Conservation (phyloP, 1,140 invertebrate species). For the Caerostris extrusa region DNA sequence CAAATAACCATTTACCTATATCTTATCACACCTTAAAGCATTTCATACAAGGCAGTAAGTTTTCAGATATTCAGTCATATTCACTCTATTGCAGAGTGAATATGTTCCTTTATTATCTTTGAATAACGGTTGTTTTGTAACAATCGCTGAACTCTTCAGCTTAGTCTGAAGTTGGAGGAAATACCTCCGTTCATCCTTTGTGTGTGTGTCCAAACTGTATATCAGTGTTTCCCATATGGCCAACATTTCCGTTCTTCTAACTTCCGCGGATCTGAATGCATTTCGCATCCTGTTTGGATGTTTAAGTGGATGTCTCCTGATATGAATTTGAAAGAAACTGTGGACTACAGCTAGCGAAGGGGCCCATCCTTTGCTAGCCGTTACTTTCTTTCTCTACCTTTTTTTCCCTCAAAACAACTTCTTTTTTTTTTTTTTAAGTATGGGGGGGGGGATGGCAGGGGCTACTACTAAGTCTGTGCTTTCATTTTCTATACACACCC, state of each 20-base stretch:
- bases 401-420: neutral
- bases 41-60: too few relatives aligned
- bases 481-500: constrained; percentile 6
- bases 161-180: neutral
- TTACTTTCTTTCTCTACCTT: neutral
- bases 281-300: neutral
- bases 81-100: too few relatives aligned
- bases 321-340: neutral
- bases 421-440: neutral
- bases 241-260: neutral
- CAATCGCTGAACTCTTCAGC: too few relatives aligned
- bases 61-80: too few relatives aligned
- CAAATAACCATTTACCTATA: too few relatives aligned
- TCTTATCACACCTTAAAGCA: too few relatives aligned
- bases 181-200: neutral
- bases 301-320: neutral
- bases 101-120: too few relatives aligned
- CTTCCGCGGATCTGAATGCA: neutral
- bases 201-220: neutral
- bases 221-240: neutral
- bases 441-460: neutral
- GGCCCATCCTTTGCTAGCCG: neutral
- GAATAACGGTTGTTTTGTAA: too few relatives aligned
- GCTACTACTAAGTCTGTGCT: neutral
- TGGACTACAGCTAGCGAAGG: neutral